A percentile compares a stretch with the other conserved stretches of the same genome.
These are phyloP conservation scores for Notolepis coatsorum DNA, from an alignment of 2,797 vertebrate species.

Conservation along the genomic window DNA sequence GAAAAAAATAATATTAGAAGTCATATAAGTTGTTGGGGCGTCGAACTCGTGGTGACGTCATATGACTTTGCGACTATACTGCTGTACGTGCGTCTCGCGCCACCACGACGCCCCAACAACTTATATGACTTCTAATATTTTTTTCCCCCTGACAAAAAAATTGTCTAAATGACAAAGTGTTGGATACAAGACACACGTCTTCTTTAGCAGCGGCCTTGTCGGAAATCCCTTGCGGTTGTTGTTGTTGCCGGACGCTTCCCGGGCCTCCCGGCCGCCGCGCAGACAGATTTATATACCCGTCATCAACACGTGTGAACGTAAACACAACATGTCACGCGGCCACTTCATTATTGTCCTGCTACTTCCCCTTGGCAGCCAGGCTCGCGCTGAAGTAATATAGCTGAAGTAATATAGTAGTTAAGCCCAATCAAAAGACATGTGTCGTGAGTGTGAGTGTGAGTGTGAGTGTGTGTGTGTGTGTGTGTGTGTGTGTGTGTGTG, in stretches of 20 bases:
- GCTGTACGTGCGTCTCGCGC: not conserved
- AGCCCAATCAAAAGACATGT: constrained; percentile 17
- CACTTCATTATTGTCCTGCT: constrained; percentile 73
- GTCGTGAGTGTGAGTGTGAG: not conserved
- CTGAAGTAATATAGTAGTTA: constrained; percentile 43
- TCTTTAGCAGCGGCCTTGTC: constrained; percentile 42
- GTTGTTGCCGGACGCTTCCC: too few species aligned
- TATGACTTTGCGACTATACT: too few species aligned
- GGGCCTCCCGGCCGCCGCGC: too few species aligned
- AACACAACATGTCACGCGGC: constrained; percentile 72
- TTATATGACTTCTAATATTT: not conserved
- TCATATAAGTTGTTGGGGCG: too few species aligned
- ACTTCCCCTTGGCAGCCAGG: constrained; percentile 68
- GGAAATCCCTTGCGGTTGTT: constrained; percentile 36
- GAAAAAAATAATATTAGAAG: not conserved
- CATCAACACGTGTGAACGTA: constrained; percentile 67
- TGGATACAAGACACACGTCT: constrained; percentile 5
- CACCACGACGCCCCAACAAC: too few species aligned
- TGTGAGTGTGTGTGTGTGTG: not conserved
- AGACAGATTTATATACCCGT: constrained; percentile 77
- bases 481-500: too few species aligned
- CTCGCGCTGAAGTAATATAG: constrained; percentile 50
- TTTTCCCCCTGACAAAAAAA: not conserved
- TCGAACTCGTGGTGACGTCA: too few species aligned
- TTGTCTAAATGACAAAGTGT: constrained; percentile 26